Evolutionary conservation across 2,113 vertebrate species (phyloP).

Genomic region (Gymnarchus niloticus): DNA sequence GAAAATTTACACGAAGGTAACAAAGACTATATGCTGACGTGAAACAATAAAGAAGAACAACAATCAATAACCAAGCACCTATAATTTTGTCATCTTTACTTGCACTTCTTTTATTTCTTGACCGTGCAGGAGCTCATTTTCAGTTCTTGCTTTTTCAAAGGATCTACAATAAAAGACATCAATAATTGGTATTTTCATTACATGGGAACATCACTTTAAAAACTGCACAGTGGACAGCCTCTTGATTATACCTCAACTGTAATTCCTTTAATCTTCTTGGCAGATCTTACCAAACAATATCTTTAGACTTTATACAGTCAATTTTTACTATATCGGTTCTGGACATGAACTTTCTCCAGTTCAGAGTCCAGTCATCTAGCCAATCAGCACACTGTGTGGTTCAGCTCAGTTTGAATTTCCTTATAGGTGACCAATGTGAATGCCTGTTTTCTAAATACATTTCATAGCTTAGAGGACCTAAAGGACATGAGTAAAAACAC

Average conservation of each 20-base stretch:
- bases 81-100: constrained; percentile 12
- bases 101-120: constrained; percentile 3
- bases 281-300: neutral
- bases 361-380: neutral
- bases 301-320: neutral
- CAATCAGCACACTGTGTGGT: neutral
- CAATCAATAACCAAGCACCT: neutral
- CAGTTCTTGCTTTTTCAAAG: constrained; percentile 9
- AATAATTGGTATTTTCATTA: neutral
- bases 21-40: neutral
- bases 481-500: neutral
- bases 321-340: neutral
- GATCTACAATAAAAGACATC: constrained; percentile 24
- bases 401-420: neutral
- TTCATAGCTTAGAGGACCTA: neutral
- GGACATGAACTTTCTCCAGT: neutral
- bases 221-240: too few relatives aligned
- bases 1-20: neutral
- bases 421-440: neutral
- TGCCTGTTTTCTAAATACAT: neutral
- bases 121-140: constrained; percentile 7
- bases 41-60: neutral
- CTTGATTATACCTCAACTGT: neutral
- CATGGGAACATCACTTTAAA: too few relatives aligned
- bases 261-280: neutral